Base-by-base conservation (phyloP, 2,888 invertebrate species). In the Aspidiotus rigidus region DNA sequence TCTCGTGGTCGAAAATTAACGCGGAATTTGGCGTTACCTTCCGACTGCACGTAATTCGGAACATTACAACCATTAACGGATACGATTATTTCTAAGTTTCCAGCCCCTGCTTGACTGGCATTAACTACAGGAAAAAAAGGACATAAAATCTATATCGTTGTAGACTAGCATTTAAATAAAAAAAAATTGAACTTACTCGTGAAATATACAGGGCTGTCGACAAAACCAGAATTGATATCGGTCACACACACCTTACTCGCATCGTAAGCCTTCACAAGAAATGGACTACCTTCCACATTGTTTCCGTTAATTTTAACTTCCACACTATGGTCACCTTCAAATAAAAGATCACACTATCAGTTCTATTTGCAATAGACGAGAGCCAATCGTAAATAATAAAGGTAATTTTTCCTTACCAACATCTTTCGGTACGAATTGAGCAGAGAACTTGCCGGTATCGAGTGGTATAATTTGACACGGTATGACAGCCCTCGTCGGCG, bases 1-100 rank as follows among this genome's bases (percentile, higher is more conserved):
- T 95, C 94, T 44, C 92, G 90, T 0, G 97, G 97, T 76, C 95
- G 95, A 81, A 98, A 98, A 80, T 97, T 96, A 28, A 92, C 90
- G 77, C 86, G 79, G 77, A 98, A 98, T 75, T 93, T 87, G 0
- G 96, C 97, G 78, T 96, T 96, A 55, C 96, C 96, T 81, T 97
- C 96, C 57, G 94, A 92, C 77, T 95, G 93, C 1, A 98, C 97
- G 78, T 94, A 97, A 81, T 98, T 98, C 10, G 97, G 97, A 15
- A 98, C 96, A 79, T 98, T 98, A 76, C 94, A 87, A 13, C 94
- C 94, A 75, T 90, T 93, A 2, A 96, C 95, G 0, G 96, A 94
- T 0, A 98, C 96, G 72, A 97, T 96, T 69, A 98, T 97, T 81
- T 98, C 97, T 76, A 97, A 82, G 79, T 97, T 97, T 39, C 97